Conservation (phyloP, 35 echinoderm and acorn worm genomes). For the Heliocidaris erythrogramma region DNA sequence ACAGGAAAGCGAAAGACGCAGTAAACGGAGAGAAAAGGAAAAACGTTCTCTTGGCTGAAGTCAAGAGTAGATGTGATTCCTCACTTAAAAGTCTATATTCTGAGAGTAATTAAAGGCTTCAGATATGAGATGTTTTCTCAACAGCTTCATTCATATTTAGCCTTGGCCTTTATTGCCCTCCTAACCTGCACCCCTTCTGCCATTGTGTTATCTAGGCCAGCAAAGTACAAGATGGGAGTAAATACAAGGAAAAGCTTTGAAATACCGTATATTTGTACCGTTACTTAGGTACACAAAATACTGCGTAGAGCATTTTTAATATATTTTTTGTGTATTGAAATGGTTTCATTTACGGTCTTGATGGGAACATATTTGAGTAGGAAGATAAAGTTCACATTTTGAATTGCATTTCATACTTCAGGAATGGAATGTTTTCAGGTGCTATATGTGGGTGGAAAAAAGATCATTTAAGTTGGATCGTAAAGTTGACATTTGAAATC, state of each 20-base stretch:
- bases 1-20: not conserved
- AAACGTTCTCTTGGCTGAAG: not conserved
- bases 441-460: too few species aligned
- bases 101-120: not conserved
- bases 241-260: not conserved
- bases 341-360: too few species aligned
- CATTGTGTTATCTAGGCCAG: not conserved
- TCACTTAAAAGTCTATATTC: not conserved
- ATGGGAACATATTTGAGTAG: not conserved
- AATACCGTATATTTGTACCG: not conserved
- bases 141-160: not conserved
- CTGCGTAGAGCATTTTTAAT: not conserved
- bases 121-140: not conserved
- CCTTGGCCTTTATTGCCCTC: not conserved
- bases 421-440: not conserved
- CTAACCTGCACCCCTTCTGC: not conserved
- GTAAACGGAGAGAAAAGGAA: not conserved
- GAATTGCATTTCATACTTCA: not conserved
- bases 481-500: too few species aligned
- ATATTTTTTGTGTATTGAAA: not conserved
- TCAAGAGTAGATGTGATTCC: not conserved
- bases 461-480: too few species aligned
- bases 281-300: not conserved
- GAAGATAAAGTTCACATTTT: not conserved
- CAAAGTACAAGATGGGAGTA: not conserved